Evolutionary conservation across 2,113 vertebrate genomes (phyloP).

Genomic region (Varanus komodoensis): DNA sequence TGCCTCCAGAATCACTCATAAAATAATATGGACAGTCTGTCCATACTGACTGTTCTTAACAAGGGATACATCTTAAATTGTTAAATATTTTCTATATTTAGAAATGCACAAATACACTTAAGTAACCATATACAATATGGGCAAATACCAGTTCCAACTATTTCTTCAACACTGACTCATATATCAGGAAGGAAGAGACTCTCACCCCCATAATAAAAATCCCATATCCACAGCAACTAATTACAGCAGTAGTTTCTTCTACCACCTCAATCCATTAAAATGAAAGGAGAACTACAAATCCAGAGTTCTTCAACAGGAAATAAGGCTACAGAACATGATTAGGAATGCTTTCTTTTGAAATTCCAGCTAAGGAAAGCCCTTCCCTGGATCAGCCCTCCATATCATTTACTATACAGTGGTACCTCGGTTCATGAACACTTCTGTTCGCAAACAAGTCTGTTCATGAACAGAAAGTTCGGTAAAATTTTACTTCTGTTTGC

Average conservation of each 20-base stretch:
- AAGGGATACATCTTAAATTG: not conserved
- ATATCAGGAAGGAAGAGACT: not conserved
- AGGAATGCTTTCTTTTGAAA: not conserved
- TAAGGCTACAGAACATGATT: not conserved
- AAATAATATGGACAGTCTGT: not conserved
- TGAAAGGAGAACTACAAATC: not conserved
- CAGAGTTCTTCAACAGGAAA: not conserved
- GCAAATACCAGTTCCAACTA: not conserved
- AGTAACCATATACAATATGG: not conserved
- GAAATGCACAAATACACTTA: not conserved
- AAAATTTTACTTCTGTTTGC: too few relatives aligned
- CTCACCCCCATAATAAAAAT: not conserved
- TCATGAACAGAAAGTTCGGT: too few relatives aligned
- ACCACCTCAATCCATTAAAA: not conserved
- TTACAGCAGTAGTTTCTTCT: not conserved
- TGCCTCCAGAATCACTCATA: not conserved
- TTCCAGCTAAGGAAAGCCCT: too few relatives aligned
- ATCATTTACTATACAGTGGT: too few relatives aligned
- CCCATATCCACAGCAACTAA: not conserved
- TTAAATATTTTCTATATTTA: too few relatives aligned
- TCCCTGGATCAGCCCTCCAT: too few relatives aligned
- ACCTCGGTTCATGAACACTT: too few relatives aligned
- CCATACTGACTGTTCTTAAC: not conserved
- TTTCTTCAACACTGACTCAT: not conserved
- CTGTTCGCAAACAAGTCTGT: too few relatives aligned